phyloP scores from a whole-genome alignment of 2,888 invertebrate genomes.

The Drosophila affinis region DNA sequence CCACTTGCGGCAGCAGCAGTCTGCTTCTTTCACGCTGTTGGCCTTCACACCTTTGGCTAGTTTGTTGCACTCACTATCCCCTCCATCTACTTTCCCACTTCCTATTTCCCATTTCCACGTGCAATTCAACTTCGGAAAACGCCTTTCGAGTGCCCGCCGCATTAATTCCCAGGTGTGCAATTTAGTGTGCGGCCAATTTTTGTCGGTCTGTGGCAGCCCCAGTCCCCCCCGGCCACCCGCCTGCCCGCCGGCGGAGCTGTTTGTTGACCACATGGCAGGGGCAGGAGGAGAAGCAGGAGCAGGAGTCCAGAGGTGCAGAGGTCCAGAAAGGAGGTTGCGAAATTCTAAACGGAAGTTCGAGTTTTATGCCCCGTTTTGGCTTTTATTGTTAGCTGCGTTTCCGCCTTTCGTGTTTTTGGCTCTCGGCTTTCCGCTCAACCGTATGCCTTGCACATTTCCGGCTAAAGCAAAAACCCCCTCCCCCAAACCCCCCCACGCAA shows the following conservation, averaged over 20 bases:
- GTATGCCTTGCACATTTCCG: conserved; percentile 50
- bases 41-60: conserved; percentile 59
- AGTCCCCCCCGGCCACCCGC: too few relatives aligned
- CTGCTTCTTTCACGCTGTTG: conserved; percentile 40
- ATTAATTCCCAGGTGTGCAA: conserved; percentile 80
- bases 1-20: conserved; percentile 39
- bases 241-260: neutral
- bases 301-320: neutral
- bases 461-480: conserved; percentile 23
- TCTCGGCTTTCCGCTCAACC: neutral
- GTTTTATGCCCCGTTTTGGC: conserved; percentile 73
- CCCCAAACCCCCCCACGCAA: neutral
- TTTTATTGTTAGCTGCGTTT: conserved; percentile 71
- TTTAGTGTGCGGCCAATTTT: conserved; percentile 79
- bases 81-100: neutral
- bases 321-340: conserved; percentile 29
- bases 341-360: conserved; percentile 76
- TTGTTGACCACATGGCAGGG: conserved; percentile 64
- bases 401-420: conserved; percentile 57
- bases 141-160: conserved; percentile 69
- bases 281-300: neutral
- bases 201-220: conserved; percentile 48
- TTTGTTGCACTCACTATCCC: conserved; percentile 10
- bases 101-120: conserved; percentile 3
- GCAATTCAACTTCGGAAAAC: conserved; percentile 20